phyloP scores from a whole-genome alignment of 2,888 invertebrate genomes.

The Temnothorax unifasciatus region DNA sequence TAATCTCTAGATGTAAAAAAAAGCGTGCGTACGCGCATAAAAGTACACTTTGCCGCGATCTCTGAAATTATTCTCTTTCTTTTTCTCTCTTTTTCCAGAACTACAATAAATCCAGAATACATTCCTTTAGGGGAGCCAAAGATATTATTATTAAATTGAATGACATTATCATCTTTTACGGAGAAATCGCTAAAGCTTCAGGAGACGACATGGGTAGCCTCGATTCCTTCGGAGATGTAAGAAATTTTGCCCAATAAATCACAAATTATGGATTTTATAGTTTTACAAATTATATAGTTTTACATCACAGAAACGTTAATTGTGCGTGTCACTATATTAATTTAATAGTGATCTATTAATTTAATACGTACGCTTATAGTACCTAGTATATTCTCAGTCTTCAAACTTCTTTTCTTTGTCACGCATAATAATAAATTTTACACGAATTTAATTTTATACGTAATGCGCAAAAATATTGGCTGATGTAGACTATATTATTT shows the following conservation, averaged over 20 bases:
- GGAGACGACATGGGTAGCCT: constrained; percentile 91
- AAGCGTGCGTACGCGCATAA: not conserved
- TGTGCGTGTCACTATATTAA: not conserved
- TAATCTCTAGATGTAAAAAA: not conserved
- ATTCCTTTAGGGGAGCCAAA: constrained; percentile 92
- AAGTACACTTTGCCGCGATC: not conserved
- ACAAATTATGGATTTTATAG: not conserved
- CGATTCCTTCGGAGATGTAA: constrained; percentile 91
- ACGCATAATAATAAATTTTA: not conserved
- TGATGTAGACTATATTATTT: constrained; percentile 92
- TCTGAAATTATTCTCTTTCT: constrained; percentile 2
- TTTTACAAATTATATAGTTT: constrained; percentile 11
- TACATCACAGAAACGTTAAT: not conserved
- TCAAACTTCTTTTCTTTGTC: not conserved
- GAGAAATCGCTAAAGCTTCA: constrained; percentile 93
- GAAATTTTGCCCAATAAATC: constrained; percentile 74
- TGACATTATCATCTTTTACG: constrained; percentile 91
- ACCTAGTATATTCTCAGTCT: not conserved
- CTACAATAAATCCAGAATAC: constrained; percentile 95
- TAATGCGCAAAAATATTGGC: constrained; percentile 43
- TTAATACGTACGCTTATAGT: not conserved
- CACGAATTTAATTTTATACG: constrained; percentile 24
- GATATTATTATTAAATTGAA: constrained; percentile 91
- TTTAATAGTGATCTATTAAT: constrained; percentile 18
- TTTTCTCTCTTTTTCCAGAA: constrained; percentile 88